Conservation (phyloP, 2,113 vertebrate species). For the Rissa tridactyla region DNA sequence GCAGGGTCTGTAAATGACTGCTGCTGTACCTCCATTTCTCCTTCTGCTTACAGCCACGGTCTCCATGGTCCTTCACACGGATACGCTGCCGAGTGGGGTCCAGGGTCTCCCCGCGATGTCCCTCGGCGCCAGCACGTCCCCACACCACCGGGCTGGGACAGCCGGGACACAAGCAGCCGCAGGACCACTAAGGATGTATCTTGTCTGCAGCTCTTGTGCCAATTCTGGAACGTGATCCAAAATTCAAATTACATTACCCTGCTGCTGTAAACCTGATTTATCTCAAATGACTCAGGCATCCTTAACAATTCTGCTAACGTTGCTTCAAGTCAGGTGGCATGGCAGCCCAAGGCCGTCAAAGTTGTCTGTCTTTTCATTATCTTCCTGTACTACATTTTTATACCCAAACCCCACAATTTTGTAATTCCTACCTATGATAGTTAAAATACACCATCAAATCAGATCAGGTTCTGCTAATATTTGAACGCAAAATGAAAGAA, state of each 20-base stretch:
- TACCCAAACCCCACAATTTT: not conserved
- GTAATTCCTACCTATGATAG: not conserved
- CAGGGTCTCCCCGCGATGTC: accelerated
- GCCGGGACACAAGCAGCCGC: not conserved
- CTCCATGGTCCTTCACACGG: too few species aligned
- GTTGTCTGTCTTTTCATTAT: not conserved
- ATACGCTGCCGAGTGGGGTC: accelerated
- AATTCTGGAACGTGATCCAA: not conserved
- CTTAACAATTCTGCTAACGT: not conserved
- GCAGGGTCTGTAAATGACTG: not conserved
- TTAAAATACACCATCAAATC: not conserved
- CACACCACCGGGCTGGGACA: accelerated
- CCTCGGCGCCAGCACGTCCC: not conserved
- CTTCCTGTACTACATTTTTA: not conserved
- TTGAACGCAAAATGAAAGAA: not conserved
- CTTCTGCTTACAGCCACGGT: not conserved
- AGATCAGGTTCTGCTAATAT: not conserved
- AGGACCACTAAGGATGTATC: not conserved
- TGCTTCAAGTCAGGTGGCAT: not conserved
- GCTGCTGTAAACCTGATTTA: not conserved
- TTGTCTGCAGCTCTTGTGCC: not conserved
- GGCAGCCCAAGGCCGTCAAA: not conserved
- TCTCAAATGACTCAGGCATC: not conserved
- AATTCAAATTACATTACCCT: not conserved
- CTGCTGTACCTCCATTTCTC: accelerated